Percentiles rank a stretch among this genome's conserved stretches.
Conservation (phyloP, 1,140 invertebrate genomes). For the Drosophila melanogaster region DNA sequence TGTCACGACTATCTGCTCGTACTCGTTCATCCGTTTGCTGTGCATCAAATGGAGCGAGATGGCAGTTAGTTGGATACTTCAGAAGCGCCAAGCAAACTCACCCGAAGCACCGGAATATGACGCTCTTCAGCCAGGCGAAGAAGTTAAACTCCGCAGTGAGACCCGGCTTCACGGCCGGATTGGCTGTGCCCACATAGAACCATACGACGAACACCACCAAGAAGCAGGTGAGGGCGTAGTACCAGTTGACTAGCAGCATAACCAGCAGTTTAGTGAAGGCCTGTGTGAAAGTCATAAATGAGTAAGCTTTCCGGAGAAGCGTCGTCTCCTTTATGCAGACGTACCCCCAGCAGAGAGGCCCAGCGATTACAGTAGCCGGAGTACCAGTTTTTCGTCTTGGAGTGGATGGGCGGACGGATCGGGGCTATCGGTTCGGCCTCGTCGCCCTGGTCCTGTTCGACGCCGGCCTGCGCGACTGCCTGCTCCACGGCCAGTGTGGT, state of each 20-base stretch:
- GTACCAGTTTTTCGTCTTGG: slow-evolving; percentile 96
- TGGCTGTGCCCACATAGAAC: slow-evolving; percentile 96
- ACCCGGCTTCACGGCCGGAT: slow-evolving; percentile 97
- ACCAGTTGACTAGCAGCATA: slow-evolving; percentile 97
- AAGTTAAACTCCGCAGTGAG: slow-evolving; percentile 94
- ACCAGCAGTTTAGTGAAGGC: slow-evolving; percentile 90
- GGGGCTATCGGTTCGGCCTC: slow-evolving; percentile 85
- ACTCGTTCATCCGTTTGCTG: slow-evolving; percentile 91
- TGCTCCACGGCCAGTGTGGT: slow-evolving; percentile 59
- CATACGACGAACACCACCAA: slow-evolving; percentile 93
- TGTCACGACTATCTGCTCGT: slow-evolving; percentile 96
- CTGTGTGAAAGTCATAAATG: slow-evolving; percentile 25
- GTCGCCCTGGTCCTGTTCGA: slow-evolving; percentile 19
- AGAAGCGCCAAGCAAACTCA: slow-evolving; percentile 84
- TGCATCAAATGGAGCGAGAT: slow-evolving; percentile 12
- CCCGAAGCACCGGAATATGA: slow-evolving; percentile 91
- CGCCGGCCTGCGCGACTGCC: slow-evolving; percentile 25
- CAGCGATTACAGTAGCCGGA: slow-evolving; percentile 96
- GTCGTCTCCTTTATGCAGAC: slow-evolving; percentile 67
- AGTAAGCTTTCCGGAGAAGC: not conserved
- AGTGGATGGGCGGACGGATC: slow-evolving; percentile 88
- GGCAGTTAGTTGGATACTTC: not conserved
- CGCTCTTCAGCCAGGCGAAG: slow-evolving; percentile 92
- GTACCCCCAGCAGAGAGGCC: slow-evolving; percentile 95
- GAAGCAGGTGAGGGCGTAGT: slow-evolving; percentile 93